Base-by-base conservation (phyloP, 1,140 invertebrate species). In the Drosophila ercepeae region DNA sequence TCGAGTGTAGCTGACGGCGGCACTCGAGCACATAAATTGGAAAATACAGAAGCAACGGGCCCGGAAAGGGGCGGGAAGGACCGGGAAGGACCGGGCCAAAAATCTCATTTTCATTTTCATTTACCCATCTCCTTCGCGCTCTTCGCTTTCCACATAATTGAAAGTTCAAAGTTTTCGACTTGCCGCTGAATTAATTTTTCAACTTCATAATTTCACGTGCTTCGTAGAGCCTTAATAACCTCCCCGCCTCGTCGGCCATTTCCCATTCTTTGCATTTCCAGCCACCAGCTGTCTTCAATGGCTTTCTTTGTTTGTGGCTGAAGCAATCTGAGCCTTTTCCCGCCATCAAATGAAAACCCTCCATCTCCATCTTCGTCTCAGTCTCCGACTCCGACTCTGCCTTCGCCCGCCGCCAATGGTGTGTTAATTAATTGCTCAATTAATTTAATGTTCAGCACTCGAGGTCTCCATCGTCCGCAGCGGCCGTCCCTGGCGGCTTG, bases 381-480 rank as follows among this genome's bases (percentile, higher is more conserved):
- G 11, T 9, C 29, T 11, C 2, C 0, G 29, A 9, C 11, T 2
- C 3, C 29, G 21, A 4, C 29, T 32, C 11, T 9, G 29, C 11
- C 41, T 51, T 54, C 44, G 58, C 23, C 73, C 67, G 4, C 18
- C 13, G 23, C 13, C 77, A 86, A 82, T 82, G 82, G 82, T 54
- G 82, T 88, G 77, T 88, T 88, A 88, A 88, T 88, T 88, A 88
- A 88, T 88, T 88, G 82, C 82, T 88, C 82, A 86, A 86, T 86
- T 86, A 86, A 86, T 86, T 88, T 86, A 86, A 88, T 86, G 82
- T 78, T 75, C 82, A 88, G 58, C 61, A 11, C 19, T 16, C 44
- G 13, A 19, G 65, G 36, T 3, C 39, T 9, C 16, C 39, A 19
- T 42, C 55, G 45, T 52, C 58, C 67, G 32, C 8, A 23, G 32